phyloP scores from a whole-genome alignment of 2,113 vertebrate species.

The Myotis yumanensis region DNA sequence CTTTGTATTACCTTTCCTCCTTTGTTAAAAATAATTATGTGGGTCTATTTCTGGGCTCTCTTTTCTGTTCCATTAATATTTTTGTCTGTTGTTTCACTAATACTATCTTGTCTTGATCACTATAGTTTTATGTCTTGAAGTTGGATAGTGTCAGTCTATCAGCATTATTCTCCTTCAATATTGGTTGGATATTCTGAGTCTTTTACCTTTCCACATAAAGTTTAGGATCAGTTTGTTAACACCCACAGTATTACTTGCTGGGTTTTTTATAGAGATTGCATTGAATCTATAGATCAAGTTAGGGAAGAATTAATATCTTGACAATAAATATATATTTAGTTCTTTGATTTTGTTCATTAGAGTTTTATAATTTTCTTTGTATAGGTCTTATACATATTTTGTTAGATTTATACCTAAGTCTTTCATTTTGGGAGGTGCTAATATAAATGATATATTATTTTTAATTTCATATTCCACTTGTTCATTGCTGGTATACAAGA shows the following conservation, averaged over 20 bases:
- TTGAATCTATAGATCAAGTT: not conserved
- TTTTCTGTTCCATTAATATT: not conserved
- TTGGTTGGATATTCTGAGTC: not conserved
- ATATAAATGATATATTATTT: not conserved
- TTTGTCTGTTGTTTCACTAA: not conserved
- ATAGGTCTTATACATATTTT: not conserved
- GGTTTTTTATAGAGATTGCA: not conserved
- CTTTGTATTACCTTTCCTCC: not conserved
- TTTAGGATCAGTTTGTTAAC: not conserved
- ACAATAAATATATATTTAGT: not conserved
- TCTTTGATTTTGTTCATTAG: not conserved
- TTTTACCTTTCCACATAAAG: not conserved
- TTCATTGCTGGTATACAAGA: not conserved
- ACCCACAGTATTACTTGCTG: not conserved
- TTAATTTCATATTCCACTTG: not conserved
- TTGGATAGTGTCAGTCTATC: not conserved
- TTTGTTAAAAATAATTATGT: not conserved
- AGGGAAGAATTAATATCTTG: not conserved
- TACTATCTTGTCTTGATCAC: not conserved
- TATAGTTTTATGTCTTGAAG: not conserved
- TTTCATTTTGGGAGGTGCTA: not conserved
- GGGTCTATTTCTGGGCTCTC: not conserved
- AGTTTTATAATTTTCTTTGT: conserved; percentile 9
- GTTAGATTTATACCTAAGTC: conserved; percentile 10
- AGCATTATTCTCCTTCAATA: not conserved